These are phyloP conservation scores for Nixonia krombeini DNA, from an alignment of 1,140 invertebrate species.

Conservation along the genomic window DNA sequence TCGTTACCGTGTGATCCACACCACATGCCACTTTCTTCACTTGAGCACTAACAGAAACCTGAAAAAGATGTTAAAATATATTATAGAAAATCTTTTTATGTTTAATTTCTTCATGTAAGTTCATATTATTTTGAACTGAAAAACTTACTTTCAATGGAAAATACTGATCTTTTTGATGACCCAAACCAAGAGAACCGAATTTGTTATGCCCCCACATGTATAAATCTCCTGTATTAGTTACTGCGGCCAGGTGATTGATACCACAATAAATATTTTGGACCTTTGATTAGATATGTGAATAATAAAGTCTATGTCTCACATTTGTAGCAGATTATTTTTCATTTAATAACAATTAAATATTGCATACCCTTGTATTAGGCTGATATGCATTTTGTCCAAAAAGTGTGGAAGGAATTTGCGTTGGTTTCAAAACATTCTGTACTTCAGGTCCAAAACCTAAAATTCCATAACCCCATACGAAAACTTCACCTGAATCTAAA, in stretches of 20 bases:
- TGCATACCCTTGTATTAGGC: conserved; percentile 69
- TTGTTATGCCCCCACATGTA: conserved; percentile 94
- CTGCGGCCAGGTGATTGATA: conserved; percentile 83
- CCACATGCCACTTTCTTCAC: conserved; percentile 83
- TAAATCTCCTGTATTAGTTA: conserved; percentile 85
- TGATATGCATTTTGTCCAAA: conserved; percentile 91
- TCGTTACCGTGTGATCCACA: conserved; percentile 86
- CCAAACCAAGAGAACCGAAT: conserved; percentile 86
- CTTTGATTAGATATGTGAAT: conserved; percentile 27
- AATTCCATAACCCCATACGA: conserved; percentile 94
- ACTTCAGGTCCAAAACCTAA: conserved; percentile 89
- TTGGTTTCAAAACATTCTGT: conserved; percentile 76
- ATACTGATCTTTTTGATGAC: conserved; percentile 83
- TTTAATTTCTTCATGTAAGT: conserved; percentile 1
- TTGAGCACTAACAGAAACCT: conserved; percentile 82
- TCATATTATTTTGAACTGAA: conserved; percentile 11
- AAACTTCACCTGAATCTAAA: conserved; percentile 85
- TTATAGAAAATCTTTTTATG: no score
- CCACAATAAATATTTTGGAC: conserved; percentile 79
- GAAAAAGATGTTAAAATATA: conserved; percentile 36
- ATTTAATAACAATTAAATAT: neutral
- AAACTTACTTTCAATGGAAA: conserved; percentile 86
- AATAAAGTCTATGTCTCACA: neutral
- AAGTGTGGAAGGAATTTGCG: conserved; percentile 81
- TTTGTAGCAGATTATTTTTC: neutral